Base-by-base conservation (phyloP, 2,888 invertebrate species). In the Oxystoma pomonae region DNA sequence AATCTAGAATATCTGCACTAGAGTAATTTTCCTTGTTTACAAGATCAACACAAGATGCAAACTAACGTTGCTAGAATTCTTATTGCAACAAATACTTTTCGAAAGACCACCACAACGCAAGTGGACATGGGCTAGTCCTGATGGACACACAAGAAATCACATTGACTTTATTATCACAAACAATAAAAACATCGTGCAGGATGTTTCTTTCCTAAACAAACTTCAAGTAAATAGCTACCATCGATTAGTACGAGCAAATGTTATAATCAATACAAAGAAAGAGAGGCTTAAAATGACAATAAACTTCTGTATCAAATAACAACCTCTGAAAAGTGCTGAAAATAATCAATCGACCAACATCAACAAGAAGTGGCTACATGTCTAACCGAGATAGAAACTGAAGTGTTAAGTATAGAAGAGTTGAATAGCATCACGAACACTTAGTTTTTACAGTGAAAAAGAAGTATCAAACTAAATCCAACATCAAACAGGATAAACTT, bases 21-120 rank as follows among this genome's bases (percentile, higher is more conserved):
- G 55, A 61, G 61, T 61, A 16, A 61, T 57, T 53, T 56, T 35
- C 57, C 19, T 61, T 55, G 55, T 49, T 3, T 53, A 55, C 17
- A 16, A 57, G 50, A 3, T 56, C n/a, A 61, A 56, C 55, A 35
- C 53, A 19, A 61, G 1, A 55, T 20, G 21, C n/a, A 35, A 35
- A 35, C n/a, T n/a, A n/a, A n/a, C n/a, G n/a, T n/a, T n/a, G n/a
- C n/a, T n/a, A n/a, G n/a, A n/a, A n/a, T n/a, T n/a, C n/a, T n/a
- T n/a, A n/a, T n/a, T n/a, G n/a, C n/a, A n/a, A n/a, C n/a, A n/a
- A n/a, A n/a, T n/a, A n/a, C n/a, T n/a, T n/a, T n/a, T n/a, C n/a
- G n/a, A n/a, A n/a, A n/a, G n/a, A n/a, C n/a, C n/a, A n/a, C n/a
- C n/a, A 35, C 35, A 35, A n/a, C 2, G 3, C 1, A 58, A 49